phyloP scores from a whole-genome alignment of 1,140 invertebrate species.

The Cardiocondyla obscurior region DNA sequence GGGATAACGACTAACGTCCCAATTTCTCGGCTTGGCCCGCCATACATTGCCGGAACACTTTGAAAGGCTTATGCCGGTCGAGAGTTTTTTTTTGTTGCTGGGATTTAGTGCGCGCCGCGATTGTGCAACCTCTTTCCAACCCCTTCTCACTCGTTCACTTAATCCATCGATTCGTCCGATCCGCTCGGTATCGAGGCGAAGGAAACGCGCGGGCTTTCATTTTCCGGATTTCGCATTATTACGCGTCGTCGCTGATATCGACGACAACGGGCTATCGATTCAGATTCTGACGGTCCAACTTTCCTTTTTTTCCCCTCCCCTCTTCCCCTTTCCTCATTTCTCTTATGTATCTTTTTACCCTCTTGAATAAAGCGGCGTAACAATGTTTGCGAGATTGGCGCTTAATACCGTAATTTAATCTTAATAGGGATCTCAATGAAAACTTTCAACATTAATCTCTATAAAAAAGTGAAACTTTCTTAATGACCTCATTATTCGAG shows the following conservation, averaged over 20 bases:
- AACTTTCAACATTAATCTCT: not conserved
- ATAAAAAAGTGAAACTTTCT: slow-evolving; percentile 1
- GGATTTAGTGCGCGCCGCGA: slow-evolving; percentile 44
- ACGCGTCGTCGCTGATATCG: slow-evolving; percentile 5
- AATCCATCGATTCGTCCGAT: slow-evolving; percentile 58
- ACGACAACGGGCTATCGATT: not conserved
- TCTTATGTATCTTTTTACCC: not conserved
- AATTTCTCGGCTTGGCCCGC: slow-evolving; percentile 33
- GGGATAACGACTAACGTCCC: slow-evolving; percentile 23
- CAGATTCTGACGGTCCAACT: slow-evolving; percentile 12
- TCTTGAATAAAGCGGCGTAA: not conserved
- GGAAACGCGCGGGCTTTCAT: slow-evolving; percentile 49
- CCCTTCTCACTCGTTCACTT: slow-evolving; percentile 35
- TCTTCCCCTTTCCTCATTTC: too few relatives aligned
- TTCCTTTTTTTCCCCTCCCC: not conserved
- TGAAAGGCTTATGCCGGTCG: slow-evolving; percentile 46
- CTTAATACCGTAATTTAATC: slow-evolving; percentile 5
- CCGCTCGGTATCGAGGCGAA: slow-evolving; percentile 23
- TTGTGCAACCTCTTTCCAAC: slow-evolving; percentile 35
- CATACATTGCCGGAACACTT: slow-evolving; percentile 36
- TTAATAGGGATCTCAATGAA: not conserved
- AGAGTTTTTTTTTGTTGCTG: slow-evolving; percentile 48
- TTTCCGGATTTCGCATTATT: slow-evolving; percentile 47
- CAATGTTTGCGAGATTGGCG: not conserved
- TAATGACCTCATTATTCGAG: slow-evolving; percentile 27